These are phyloP conservation scores for Acropora yongei DNA, from an alignment of 64 coral and sea anemone species.

Conservation along the genomic window DNA sequence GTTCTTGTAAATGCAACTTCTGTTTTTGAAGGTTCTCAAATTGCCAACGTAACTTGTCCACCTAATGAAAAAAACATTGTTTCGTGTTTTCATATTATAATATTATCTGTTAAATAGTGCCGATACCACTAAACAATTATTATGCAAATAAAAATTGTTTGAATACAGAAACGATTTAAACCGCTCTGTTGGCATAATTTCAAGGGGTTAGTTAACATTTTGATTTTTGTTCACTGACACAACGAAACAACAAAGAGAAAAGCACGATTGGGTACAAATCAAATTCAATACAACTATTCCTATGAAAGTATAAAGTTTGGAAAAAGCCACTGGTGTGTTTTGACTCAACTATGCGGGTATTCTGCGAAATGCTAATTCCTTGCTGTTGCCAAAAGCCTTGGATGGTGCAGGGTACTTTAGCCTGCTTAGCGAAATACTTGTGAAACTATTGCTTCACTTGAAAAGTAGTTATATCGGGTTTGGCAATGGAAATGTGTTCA, in stretches of 20 bases:
- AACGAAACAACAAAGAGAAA: neutral
- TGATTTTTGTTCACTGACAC: neutral
- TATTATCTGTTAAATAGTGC: neutral
- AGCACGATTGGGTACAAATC: too few relatives aligned
- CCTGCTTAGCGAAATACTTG: neutral
- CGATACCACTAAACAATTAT: neutral
- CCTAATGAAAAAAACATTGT: slow-evolving; percentile 56
- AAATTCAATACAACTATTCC: neutral
- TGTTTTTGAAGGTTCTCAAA: slow-evolving; percentile 92
- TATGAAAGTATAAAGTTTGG: neutral
- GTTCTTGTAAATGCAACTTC: slow-evolving; percentile 83
- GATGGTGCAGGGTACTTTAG: neutral
- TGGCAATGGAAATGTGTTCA: neutral
- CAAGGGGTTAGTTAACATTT: slow-evolving; percentile 3
- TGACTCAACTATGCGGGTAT: neutral
- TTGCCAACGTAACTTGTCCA: slow-evolving; percentile 85
- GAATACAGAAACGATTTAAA: neutral
- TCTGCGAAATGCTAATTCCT: slow-evolving; percentile 3
- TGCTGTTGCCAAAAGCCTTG: neutral
- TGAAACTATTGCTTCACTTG: neutral
- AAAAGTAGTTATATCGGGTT: neutral
- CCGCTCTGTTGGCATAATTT: neutral
- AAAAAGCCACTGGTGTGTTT: neutral
- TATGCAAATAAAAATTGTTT: slow-evolving; percentile 30
- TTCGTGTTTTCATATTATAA: slow-evolving; percentile 17